These are phyloP conservation scores for Morus bassanus DNA, from an alignment of 2,797 vertebrate genomes.

Conservation along the genomic window DNA sequence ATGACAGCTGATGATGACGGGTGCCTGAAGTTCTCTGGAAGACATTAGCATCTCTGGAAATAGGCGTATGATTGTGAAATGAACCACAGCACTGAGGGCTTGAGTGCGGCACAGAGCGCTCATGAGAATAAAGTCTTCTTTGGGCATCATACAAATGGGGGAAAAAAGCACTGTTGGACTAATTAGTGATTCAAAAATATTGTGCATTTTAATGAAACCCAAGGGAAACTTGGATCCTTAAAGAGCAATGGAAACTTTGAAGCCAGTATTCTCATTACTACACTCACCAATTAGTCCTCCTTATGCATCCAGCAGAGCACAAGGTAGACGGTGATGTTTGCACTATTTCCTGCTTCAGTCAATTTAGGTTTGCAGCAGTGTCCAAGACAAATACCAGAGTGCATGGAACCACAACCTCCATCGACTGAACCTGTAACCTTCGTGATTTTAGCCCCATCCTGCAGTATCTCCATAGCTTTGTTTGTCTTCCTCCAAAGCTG, in stretches of 20 bases:
- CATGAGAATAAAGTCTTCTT: background rate
- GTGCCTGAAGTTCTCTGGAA: background rate
- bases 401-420: background rate
- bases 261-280: background rate
- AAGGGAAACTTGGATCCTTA: background rate
- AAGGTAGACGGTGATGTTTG: background rate
- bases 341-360: background rate
- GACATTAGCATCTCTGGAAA: background rate
- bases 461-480: background rate
- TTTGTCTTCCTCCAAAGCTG: background rate
- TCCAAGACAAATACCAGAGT: background rate
- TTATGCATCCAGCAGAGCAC: background rate
- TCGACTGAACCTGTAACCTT: background rate
- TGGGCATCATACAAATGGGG: background rate
- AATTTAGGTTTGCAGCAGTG: background rate
- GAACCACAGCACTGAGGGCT: accelerated
- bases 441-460: background rate
- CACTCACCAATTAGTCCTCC: background rate
- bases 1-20: background rate
- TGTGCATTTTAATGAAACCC: background rate
- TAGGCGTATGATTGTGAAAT: background rate
- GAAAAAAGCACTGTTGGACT: background rate
- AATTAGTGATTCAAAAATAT: background rate
- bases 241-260: background rate
- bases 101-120: accelerated